Base-by-base conservation (phyloP, 2,797 vertebrate genomes). In the Cuculus canorus region DNA sequence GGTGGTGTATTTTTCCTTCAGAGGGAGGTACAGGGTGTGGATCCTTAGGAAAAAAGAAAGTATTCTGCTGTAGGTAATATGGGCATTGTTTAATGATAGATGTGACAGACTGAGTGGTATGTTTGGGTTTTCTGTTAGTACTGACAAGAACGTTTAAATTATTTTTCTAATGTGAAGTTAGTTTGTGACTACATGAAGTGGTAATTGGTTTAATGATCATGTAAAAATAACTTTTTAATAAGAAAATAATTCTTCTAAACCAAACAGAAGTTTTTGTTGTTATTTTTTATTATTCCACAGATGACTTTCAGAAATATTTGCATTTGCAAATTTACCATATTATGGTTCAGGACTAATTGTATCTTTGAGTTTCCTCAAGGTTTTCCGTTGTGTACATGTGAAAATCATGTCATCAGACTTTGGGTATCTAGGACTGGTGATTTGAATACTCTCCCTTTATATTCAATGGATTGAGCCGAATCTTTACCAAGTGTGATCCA, bases 1-100 rank as follows among this genome's bases (percentile, higher is more conserved):
- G 97, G 91, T 98, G 97, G 59, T 95, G 71, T 24, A 52, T 73
- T 92, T 93, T 85, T 64, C 56, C 84, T 72, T 83, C 63, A 92
- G 88, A 92, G 82, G 82, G 86, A 86, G 61, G 65, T 69, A 77
- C 76, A 94, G 95, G 95, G 96, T 47, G 92, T 91, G 94, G 88
- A 77, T 93, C 43, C 47, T 89, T 82, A 79, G 82, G 90, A 71
- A 85, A 86, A 92, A 90, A 92, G 90, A 78, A 39, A 39, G 50
- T 75, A 84, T 94, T 96, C 82, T 70, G 80, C 91, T 96, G 54
- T 93, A 81, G 88, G 92, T 85, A 71, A 93, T 87, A n/a, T 5
- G 33, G 73, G 25, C 84, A 90, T 80, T 93, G 82, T 89, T 95
- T 94, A 94, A 90, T 68, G 64, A 84, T 48, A 94, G 93, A 52